Base-by-base conservation (phyloP, 1,140 invertebrate genomes). In the Tyrophagus putrescentiae region DNA sequence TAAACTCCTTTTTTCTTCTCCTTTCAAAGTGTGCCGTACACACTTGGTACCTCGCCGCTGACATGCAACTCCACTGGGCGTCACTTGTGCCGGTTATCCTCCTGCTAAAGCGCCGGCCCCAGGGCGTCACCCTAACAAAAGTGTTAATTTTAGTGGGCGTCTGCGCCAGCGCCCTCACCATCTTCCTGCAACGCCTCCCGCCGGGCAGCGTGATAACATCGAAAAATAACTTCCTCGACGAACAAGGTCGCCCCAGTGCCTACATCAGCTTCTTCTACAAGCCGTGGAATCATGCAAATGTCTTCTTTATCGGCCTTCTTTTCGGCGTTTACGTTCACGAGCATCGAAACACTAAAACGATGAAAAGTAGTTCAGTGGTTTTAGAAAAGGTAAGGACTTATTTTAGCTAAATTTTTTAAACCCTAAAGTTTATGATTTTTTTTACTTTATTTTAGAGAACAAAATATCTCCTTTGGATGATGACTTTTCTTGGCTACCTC, bases 191-290 rank as follows among this genome's bases (percentile, higher is more conserved):
- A 9, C 29, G 50, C 11, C 28, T 44, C 7, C 57, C 57, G 11
- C 57, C 57, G 13, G 57, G 39, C 9, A 16, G 6, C 23, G 39
- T 59, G n/a, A 50, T 42, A 9, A 59, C 57, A 32, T 27, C 25
- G 23, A 36, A 42, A 18, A 54, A 54, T 54, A 27, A 54, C 25
- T 54, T 54, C 39, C 28, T 54, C 2, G 52, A 54, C 39, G 52
- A 54, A 54, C 13, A 27, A 27, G 52, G 52, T 13, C 11, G 25
- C 16, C 52, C 52, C 9, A 54, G 52, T 31, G 27, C 13, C 18
- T 54, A 27, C 27, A 3, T 54, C 13, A 54, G 25, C 9, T 87
- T 95, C 65, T 94, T 90, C 64, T 88, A 92, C 1, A 73, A 73
- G 45, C 77, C 78, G 4, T 79, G 77, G 68, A 73, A 71, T 64